A percentile compares a stretch with the other conserved stretches of the same genome.
These are phyloP conservation scores for Ahaetulla prasina DNA, from an alignment of 2,113 vertebrate species.

Conservation along the genomic window DNA sequence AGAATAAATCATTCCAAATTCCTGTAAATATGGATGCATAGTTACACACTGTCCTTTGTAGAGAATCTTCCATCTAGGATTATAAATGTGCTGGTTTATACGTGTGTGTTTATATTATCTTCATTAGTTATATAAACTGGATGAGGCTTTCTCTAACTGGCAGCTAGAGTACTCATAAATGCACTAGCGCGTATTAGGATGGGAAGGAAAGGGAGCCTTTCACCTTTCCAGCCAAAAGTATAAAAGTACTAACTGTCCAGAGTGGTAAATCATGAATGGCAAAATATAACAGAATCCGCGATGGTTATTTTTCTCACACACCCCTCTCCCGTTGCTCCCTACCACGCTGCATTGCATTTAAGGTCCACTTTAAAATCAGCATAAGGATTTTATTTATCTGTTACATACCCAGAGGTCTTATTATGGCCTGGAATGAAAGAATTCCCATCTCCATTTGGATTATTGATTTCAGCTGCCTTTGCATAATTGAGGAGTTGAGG, in stretches of 20 bases:
- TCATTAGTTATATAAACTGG: neutral
- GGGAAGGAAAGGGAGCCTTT: neutral
- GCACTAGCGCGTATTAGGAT: neutral
- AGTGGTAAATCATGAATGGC: neutral
- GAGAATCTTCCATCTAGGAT: neutral
- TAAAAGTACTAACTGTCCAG: neutral
- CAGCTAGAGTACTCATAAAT: neutral
- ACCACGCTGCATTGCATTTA: neutral
- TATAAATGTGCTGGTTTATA: neutral
- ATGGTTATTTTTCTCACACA: neutral
- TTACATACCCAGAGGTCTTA: neutral
- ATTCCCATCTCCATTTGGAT: constrained; percentile 2
- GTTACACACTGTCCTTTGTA: neutral
- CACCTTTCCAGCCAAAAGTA: neutral
- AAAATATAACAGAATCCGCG: neutral
- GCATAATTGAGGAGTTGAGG: constrained; percentile 5
- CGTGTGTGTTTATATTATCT: neutral
- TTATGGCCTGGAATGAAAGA: neutral
- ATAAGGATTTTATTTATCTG: neutral
- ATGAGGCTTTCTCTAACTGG: neutral
- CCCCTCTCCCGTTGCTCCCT: neutral
- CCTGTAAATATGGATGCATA: neutral
- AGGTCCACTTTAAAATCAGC: neutral
- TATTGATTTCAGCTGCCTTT: constrained; percentile 25
- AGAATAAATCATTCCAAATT: neutral